Base-by-base conservation (phyloP, 2,113 vertebrate genomes). In the Vidua chalybeata region DNA sequence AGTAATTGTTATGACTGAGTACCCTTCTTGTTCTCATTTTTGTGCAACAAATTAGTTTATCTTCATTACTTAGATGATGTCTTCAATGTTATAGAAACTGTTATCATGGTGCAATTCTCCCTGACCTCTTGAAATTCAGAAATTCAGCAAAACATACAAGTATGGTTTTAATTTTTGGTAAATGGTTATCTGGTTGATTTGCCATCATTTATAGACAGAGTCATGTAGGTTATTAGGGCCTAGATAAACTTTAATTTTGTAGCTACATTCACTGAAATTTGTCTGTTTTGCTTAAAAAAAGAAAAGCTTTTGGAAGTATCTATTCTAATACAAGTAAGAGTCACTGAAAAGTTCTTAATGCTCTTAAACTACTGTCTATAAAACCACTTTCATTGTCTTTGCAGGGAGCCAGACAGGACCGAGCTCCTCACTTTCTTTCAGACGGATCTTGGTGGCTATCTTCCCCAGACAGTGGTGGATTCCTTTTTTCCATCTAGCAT, bases 401-500 rank as follows among this genome's bases (percentile, higher is more conserved):
- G 19, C 98, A 99, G 99, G 95, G 98, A 99, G 56, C 98, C 98
- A 49, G 69, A 87, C 87, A 99, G 97, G 97, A 99, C 99, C 37
- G 97, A 98, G 37, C 88, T 99, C 64, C 95, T 99, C 90, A 98
- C 96, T 28, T 99, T 99, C 97, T 99, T 99, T 97, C 99, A 99
- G 97, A 99, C 99, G 0, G 99, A 99, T 95, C 98, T 99, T 41
- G 98, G 99, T 11, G 99, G 99, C 49, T 97, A 98, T 75, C 98
- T 99, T 64, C 99, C 99, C 3, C 98, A 98, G 94, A 98, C 98
- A 0, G 98, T 99, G 54, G 99, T 99, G 23, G 99, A 99, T 85
- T 98, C 99, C 15, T 99, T 99, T 98, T 99, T 99, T 87, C 99
- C 99, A 9, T 97, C 98, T 64, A 99, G 98, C 95, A 99, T 99